Evolutionary conservation across 1,140 invertebrate genomes (phyloP).

Genomic region (Tetramorium simillimum): DNA sequence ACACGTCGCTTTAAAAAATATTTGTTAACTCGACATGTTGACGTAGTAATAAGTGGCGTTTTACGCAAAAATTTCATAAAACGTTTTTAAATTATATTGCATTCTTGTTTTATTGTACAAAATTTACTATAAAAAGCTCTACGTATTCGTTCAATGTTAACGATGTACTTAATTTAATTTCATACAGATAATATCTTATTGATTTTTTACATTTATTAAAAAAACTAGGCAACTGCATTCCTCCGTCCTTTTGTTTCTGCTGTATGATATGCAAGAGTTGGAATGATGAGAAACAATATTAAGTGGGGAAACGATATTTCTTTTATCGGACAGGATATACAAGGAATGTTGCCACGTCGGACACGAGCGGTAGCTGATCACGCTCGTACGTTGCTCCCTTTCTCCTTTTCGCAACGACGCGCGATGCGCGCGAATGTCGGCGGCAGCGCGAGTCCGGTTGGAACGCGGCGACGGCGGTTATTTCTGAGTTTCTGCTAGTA

Average conservation of each 20-base stretch:
- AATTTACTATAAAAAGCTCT: neutral
- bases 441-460: slow-evolving; percentile 38
- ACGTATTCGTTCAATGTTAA: neutral
- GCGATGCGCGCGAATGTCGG: slow-evolving; percentile 43
- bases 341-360: slow-evolving; percentile 60
- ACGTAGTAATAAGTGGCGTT: neutral
- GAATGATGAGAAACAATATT: neutral
- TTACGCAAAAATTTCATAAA: neutral
- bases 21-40: neutral
- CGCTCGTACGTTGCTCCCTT: slow-evolving; percentile 49
- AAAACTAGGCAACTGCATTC: neutral
- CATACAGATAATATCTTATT: neutral
- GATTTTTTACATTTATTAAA: neutral
- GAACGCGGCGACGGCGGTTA: slow-evolving; percentile 61
- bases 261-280: neutral
- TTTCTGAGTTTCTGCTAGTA: slow-evolving; percentile 68
- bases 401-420: slow-evolving; percentile 49
- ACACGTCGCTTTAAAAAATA: neutral
- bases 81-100: neutral
- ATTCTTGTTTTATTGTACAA: neutral
- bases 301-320: neutral
- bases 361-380: slow-evolving; percentile 23
- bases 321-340: slow-evolving; percentile 9
- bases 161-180: neutral
- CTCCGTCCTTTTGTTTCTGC: neutral